phyloP scores from a whole-genome alignment of 1,140 invertebrate species.

The Atopsyche davidsoni region DNA sequence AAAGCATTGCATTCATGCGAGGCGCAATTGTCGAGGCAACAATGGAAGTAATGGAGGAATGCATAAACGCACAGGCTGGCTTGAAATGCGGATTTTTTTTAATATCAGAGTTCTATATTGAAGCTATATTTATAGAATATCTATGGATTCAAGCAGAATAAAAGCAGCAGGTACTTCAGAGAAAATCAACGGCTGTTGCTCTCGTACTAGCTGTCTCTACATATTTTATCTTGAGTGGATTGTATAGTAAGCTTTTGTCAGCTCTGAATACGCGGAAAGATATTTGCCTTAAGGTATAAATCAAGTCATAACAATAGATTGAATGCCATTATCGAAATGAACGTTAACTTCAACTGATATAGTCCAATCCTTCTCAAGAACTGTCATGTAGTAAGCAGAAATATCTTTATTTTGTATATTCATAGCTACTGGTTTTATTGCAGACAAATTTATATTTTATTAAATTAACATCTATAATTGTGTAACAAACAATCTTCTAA shows the following conservation, averaged over 20 bases:
- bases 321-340: constrained; percentile 23
- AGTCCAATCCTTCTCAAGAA: constrained; percentile 16
- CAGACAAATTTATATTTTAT: too few species aligned
- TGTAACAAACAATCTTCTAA: too few species aligned
- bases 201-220: background rate
- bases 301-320: constrained; percentile 18
- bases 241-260: constrained; percentile 18
- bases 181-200: background rate
- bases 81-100: too few species aligned
- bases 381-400: too few species aligned
- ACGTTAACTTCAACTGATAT: constrained; percentile 16
- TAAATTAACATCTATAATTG: too few species aligned
- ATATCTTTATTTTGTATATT: too few species aligned
- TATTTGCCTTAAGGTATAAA: constrained; percentile 16
- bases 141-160: constrained; percentile 17
- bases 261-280: constrained; percentile 2
- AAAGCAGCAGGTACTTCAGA: background rate
- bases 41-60: constrained; percentile 13
- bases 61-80: too few species aligned
- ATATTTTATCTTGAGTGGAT: constrained; percentile 3
- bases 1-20: constrained; percentile 9
- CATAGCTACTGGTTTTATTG: too few species aligned
- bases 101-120: too few species aligned
- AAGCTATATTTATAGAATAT: constrained; percentile 18
- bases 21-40: constrained; percentile 16